Base-by-base conservation (phyloP, 2,113 vertebrate genomes). In the Amazona guildingii region DNA sequence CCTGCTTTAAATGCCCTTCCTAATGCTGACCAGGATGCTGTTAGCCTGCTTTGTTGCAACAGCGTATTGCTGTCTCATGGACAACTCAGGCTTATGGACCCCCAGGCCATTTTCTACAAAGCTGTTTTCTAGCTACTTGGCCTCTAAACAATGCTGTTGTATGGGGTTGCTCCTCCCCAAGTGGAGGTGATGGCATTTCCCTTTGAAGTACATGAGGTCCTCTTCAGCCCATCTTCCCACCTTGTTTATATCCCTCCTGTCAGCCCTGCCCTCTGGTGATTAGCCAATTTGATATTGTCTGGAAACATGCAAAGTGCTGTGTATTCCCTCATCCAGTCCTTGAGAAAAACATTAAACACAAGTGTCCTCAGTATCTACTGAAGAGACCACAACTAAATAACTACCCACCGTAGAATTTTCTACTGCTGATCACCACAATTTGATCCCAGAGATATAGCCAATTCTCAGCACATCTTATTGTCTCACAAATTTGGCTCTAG, bases 181-280 rank as follows among this genome's bases (percentile, higher is more conserved):
- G 24, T 29, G 20, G 18, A 82, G 33, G 46, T 28, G 33, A 51
- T 59, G 20, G 12, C 8, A 54, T 75, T 67, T 92, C 4, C 5
- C n/a, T 82, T 85, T 43, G 21, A 85, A 79, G 85, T 72, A 67
- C 14, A 18, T 63, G 10, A 90, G 18, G 4, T 54, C 67, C 31
- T 19, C 0, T 0, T 57, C 14, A 54, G 24, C 3, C 16, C 10
- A 24, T 69, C 62, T 87, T 49, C 9, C 19, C 8, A n/a, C 8
- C 31, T 67, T 54, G 52, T 37, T 62, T 41, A 49, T 14, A 49
- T 46, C 39, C 8, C 18, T 94, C 17, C 5, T 74, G 31, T 73
- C 35, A 84, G 13, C 41, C 64, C n/a, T 62, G 16, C 11, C 11
- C 24, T 79, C 37, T 2, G 1, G 46, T 49, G 12, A 41, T 78